phyloP scores from a whole-genome alignment of 2,797 vertebrate species.

The Cossypha heuglini region DNA sequence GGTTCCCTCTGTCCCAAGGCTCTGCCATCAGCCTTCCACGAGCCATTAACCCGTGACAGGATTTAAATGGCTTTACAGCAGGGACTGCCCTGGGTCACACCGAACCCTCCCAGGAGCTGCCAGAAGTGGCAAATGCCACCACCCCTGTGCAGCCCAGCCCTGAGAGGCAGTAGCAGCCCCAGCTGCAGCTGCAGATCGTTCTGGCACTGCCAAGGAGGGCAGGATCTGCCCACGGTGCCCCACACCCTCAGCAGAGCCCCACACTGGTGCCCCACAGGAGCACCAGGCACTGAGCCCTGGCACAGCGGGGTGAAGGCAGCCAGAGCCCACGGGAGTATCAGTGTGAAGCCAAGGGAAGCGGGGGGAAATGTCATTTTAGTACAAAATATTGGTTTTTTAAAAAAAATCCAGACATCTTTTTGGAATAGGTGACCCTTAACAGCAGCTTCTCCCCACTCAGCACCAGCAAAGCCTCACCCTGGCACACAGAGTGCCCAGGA shows the following conservation, averaged over 20 bases:
- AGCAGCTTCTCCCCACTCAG: neutral
- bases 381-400: rapidly evolving
- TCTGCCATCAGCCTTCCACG: neutral
- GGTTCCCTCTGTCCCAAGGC: neutral
- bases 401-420: neutral
- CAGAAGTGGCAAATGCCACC: neutral
- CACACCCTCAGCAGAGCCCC: neutral
- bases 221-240: rapidly evolving
- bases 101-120: neutral
- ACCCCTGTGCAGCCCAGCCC: neutral
- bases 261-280: rapidly evolving
- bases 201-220: neutral
- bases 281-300: rapidly evolving
- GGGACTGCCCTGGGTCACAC: neutral
- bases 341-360: neutral
- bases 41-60: neutral
- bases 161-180: neutral
- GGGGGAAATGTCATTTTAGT: rapidly evolving
- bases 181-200: rapidly evolving
- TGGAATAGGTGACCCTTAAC: neutral
- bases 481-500: neutral
- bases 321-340: rapidly evolving
- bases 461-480: rapidly evolving
- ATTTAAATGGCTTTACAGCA: neutral
- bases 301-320: neutral